A percentile compares a stretch with the other conserved stretches of the same genome.
phyloP scores from a whole-genome alignment of 2,797 vertebrate species.

The Eurystomus glaucurus region DNA sequence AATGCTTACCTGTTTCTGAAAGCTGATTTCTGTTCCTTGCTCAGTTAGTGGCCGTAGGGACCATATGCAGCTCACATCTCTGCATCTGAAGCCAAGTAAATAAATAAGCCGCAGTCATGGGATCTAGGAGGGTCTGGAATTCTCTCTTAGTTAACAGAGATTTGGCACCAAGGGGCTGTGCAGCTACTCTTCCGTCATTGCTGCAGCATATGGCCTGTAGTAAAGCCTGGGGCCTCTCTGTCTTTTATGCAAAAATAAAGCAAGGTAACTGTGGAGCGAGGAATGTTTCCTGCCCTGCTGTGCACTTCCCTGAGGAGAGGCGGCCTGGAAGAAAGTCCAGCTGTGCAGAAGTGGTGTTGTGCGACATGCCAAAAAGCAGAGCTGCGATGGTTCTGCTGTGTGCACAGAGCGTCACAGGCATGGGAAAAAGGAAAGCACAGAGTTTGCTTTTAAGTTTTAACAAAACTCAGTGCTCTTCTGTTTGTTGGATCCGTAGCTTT shows the following conservation, averaged over 20 bases:
- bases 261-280: background rate
- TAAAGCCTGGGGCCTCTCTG: constrained; percentile 2
- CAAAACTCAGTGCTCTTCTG: background rate
- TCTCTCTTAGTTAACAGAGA: background rate
- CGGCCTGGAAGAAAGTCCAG: background rate
- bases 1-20: background rate
- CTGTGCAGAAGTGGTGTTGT: constrained; percentile 21
- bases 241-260: constrained; percentile 11
- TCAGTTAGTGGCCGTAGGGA: background rate
- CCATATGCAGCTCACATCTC: background rate
- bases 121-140: constrained; percentile 2
- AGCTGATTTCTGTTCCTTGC: background rate
- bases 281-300: constrained; percentile 37
- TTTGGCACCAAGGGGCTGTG: constrained; percentile 7
- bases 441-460: background rate
- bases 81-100: constrained; percentile 20
- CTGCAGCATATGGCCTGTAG: constrained; percentile 35
- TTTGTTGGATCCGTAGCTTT: background rate
- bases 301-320: constrained; percentile 4
- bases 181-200: background rate
- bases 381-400: background rate
- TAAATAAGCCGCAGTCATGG: constrained; percentile 15
- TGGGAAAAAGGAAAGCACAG: background rate
- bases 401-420: background rate
- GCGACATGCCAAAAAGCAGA: background rate